phyloP scores from a whole-genome alignment of 2,113 vertebrate genomes.

The Euleptes europaea region DNA sequence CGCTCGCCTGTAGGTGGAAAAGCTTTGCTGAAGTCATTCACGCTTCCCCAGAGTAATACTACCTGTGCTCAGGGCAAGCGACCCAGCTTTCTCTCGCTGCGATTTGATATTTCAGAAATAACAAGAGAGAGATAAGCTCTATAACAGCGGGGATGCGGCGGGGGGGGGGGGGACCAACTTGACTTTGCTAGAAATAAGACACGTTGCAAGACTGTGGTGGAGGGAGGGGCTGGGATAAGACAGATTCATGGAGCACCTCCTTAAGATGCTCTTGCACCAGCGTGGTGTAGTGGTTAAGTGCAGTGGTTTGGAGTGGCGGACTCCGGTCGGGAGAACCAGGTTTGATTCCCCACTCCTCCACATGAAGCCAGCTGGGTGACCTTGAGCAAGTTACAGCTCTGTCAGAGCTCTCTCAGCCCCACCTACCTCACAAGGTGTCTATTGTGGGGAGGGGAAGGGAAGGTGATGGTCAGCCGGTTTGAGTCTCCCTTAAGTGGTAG shows the following conservation, averaged over 20 bases:
- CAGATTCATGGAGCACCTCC: no score
- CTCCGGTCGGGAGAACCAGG: no score
- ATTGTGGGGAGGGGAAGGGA: no score
- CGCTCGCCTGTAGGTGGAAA: conserved; percentile 72
- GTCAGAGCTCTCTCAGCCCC: no score
- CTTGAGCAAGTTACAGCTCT: no score
- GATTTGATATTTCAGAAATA: conserved; percentile 76
- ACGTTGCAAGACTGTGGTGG: neutral
- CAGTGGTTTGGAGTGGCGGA: no score
- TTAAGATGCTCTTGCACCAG: conserved; percentile 52
- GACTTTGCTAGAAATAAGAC: conserved; percentile 56
- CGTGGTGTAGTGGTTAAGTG: no score
- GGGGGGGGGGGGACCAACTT: conserved; percentile 19
- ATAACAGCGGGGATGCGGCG: conserved; percentile 58
- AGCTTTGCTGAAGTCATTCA: conserved; percentile 80
- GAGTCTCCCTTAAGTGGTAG: no score
- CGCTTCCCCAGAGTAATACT: conserved; percentile 68
- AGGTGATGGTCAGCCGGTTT: no score
- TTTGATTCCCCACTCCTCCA: no score
- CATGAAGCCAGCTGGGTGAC: no score
- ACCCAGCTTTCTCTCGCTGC: conserved; percentile 73
- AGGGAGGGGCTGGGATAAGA: neutral
- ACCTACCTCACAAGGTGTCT: no score
- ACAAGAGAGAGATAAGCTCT: conserved; percentile 72
- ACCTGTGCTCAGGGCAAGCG: conserved; percentile 71